These are phyloP conservation scores for Anoura caudifer DNA, from an alignment of 2,113 vertebrate genomes.

Conservation along the genomic window DNA sequence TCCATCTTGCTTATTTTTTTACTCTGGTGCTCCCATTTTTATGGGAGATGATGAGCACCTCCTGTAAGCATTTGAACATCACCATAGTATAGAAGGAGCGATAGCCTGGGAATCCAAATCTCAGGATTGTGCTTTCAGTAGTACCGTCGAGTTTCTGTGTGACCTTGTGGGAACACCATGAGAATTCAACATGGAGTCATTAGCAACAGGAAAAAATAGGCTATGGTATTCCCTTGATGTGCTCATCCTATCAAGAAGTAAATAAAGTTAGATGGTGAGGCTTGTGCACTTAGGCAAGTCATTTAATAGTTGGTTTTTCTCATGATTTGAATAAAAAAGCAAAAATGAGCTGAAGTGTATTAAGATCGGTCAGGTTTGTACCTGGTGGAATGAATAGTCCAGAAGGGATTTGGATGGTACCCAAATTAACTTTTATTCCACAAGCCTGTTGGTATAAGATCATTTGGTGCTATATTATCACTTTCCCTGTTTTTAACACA, in stretches of 20 bases:
- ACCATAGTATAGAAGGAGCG: background rate
- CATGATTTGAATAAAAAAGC: constrained; percentile 27
- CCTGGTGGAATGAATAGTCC: background rate
- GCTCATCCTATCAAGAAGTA: background rate
- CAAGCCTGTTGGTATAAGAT: background rate
- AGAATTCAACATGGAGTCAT: background rate
- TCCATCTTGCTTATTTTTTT: background rate
- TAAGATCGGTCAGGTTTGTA: background rate
- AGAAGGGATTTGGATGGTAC: background rate
- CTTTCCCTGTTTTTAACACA: background rate
- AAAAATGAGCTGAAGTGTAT: background rate
- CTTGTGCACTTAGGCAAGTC: background rate
- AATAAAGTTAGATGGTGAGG: background rate
- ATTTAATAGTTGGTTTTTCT: background rate
- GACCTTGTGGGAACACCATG: background rate
- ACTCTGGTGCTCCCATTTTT: background rate
- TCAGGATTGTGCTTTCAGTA: constrained; percentile 25
- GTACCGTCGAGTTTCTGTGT: background rate
- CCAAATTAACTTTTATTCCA: constrained; percentile 12
- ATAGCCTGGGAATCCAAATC: constrained; percentile 1
- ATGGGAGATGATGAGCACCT: background rate
- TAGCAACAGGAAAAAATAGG: background rate
- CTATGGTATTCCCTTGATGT: background rate
- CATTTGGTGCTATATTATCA: background rate
- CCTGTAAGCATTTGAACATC: constrained; percentile 8